Evolutionary conservation across 2,888 invertebrate species (phyloP), one percentile per base, ranked within the genome.

Genomic region (Chrysodeixis includens): DNA sequence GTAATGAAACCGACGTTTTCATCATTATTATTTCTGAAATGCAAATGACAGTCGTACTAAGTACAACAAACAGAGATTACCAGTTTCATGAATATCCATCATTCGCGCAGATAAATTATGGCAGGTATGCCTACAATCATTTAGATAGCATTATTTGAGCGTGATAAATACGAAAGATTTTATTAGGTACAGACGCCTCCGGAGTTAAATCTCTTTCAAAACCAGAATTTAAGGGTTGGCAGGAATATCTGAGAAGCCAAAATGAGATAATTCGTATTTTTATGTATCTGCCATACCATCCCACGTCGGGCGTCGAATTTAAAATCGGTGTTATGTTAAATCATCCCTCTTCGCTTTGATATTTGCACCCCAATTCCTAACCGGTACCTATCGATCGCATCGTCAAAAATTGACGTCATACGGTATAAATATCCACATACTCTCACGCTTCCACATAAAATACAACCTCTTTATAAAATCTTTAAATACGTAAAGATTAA

Each of bases 401-500:
- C 52, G 61, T 44, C 56, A 62, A 67, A 73, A 69, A 71, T 68
- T 64, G 53, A 62, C 55, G 35, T 20, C 46, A 46, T n/a, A 16
- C 30, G 32, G n/a, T 44, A 63, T 30, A 70, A 52, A 66, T 56
- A 69, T 57, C 58, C 58, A 30, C 62, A 57, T 44, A 66, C 54
- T n/a, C 62, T 66, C 62, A 65, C 26, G 66, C 69, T 56, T 62
- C 56, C 66, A 66, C 59, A 54, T 68, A 76, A 74, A 69, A 76
- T 74, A 69, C 65, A 71, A 74, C 66, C 65, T 69, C 67, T 62
- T 74, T 65, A 60, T 30, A 76, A 74, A 63, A 69, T 61, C 65
- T 74, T 64, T 60, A 74, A 76, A 74, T 75, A 76, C 71, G 64
- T 64, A 71, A 66, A 79, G 67, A 78, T 75, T 78, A 76, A 74